Evolutionary conservation across 1,140 invertebrate genomes (phyloP).

Genomic region (Drosophila ohnishii): DNA sequence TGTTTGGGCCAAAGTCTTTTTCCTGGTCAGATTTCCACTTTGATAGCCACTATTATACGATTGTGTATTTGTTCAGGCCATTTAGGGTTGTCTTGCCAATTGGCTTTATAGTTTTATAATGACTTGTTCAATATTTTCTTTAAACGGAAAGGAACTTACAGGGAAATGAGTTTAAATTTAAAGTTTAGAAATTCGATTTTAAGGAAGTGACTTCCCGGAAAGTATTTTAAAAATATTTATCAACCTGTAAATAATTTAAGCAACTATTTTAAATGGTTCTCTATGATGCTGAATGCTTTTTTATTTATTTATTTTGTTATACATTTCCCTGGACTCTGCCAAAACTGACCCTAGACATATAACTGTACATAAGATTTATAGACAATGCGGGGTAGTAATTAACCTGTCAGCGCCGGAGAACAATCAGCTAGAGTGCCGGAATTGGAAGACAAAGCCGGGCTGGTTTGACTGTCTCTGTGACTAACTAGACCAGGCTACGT

Average conservation of each 20-base stretch:
- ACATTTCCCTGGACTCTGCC: not conserved
- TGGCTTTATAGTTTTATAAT: constrained; percentile 28
- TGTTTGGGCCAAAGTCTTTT: constrained; percentile 29
- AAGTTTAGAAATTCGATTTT: not conserved
- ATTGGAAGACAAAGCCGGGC: constrained; percentile 15
- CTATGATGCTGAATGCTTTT: not conserved
- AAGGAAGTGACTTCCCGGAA: constrained; percentile 35
- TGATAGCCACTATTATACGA: constrained; percentile 9
- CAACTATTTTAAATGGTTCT: not conserved
- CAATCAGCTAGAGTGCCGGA: constrained; percentile 59
- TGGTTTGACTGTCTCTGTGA: constrained; percentile 27
- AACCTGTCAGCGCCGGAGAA: constrained; percentile 71
- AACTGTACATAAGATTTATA: constrained; percentile 10
- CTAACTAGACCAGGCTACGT: constrained; percentile 42
- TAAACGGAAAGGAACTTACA: constrained; percentile 12
- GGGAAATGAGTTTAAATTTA: not conserved
- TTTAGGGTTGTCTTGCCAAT: constrained; percentile 16
- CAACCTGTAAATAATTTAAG: not conserved
- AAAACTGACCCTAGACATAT: constrained; percentile 61
- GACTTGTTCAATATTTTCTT: constrained; percentile 26
- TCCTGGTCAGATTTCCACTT: constrained; percentile 31
- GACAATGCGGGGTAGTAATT: constrained; percentile 40
- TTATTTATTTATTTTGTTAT: too few relatives aligned
- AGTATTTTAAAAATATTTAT: not conserved
- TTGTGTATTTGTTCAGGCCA: constrained; percentile 32